Base-by-base conservation (phyloP, 2,888 invertebrate genomes). In the Dolichopus griseipennis region DNA sequence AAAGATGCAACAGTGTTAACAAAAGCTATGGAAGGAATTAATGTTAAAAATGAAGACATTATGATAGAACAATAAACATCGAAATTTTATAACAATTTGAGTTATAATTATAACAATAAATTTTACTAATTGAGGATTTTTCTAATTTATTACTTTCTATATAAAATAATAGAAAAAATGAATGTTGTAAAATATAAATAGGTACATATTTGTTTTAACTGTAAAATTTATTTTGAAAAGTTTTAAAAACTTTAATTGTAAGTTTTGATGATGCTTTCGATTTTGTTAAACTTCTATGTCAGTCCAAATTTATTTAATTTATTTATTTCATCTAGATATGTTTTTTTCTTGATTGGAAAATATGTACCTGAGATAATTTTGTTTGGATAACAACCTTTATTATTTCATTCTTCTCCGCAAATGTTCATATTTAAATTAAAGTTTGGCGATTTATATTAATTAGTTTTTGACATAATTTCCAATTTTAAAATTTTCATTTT, bases 1-100 rank as follows among this genome's bases (percentile, higher is more conserved):
- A 93, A 93, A 83, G 93, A 93, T 81, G 91, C 92, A 72, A 89
- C 91, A 70, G 89, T 88, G 70, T 85, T 92, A 73, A 89, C 89
- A 74, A 92, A 92, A 82, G 91, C 90, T 68, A 90, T 92, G 89
- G 90, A 87, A 76, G 83, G 83, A 69, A 85, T 86, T 71, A 90
- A 89, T 78, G 88, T 90, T 71, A 90, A 90, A 83, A 83, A 87
- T 67, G 90, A 90, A 79, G 88, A 89, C 69, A 79, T 79, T 64
- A 76, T 81, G 70, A 80, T 81, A 78, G 80, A 81, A 72, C 80
- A 80, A 76, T 81, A 78, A 71, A 66, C 64, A 64, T 66, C 62
- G 61, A 52, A 52, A 18, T 6, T 52, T 52, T 18, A 18, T 52
- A 18, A 52, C 6, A 52, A 18, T 18, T 52, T 52, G 9, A 52